Conservation (phyloP, 1,140 invertebrate species). For the Helicoverpa zea region DNA sequence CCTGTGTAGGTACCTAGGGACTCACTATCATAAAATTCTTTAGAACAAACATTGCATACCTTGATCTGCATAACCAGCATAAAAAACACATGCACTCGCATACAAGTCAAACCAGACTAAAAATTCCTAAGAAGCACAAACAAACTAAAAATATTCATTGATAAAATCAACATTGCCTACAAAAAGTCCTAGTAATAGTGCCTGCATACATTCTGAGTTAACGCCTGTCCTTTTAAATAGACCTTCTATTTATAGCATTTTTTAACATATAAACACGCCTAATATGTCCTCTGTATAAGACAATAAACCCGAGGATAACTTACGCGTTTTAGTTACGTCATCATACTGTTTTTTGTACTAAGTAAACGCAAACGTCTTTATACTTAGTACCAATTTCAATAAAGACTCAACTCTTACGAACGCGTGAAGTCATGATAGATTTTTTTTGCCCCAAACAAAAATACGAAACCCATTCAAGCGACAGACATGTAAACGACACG, state of each 20-base stretch:
- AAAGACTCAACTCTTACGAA: background rate
- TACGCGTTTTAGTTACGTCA: conserved; percentile 27
- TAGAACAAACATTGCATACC: background rate
- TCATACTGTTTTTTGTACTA: background rate
- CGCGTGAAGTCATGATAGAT: background rate
- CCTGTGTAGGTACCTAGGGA: background rate
- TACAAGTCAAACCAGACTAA: background rate
- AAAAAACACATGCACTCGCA: background rate
- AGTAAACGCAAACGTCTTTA: background rate
- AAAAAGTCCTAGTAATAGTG: conserved; percentile 14
- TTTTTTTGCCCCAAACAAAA: background rate
- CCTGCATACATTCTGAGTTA: conserved; percentile 15
- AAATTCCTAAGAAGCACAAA: conserved; percentile 4
- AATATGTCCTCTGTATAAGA: conserved; percentile 6
- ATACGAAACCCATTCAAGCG: background rate
- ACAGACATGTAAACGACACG: background rate
- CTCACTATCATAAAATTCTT: background rate
- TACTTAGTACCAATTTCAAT: conserved; percentile 26
- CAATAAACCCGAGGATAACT: conserved; percentile 41
- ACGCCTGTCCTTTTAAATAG: conserved; percentile 26
- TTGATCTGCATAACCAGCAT: background rate
- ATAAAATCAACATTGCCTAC: conserved; percentile 8
- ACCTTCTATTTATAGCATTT: conserved; percentile 13
- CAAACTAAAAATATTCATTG: conserved; percentile 7
- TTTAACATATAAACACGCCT: conserved; percentile 20